Conservation (phyloP, 2,113 vertebrate species). For the Aleadryas rufinucha region DNA sequence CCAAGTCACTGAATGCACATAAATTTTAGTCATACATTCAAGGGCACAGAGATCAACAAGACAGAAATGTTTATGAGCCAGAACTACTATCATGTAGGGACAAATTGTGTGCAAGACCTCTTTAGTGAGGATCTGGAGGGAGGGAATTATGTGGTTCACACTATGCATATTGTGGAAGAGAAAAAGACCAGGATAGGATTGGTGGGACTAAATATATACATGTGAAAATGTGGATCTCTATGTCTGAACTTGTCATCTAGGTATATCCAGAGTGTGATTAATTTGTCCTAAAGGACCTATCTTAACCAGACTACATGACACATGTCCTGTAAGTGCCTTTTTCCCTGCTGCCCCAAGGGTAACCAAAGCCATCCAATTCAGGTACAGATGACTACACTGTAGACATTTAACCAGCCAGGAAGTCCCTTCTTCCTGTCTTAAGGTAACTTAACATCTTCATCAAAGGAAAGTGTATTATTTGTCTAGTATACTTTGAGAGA, state of each 20-base stretch:
- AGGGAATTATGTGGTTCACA: neutral
- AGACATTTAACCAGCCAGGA: neutral
- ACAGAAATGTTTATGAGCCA: neutral
- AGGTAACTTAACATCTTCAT: neutral
- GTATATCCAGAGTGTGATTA: neutral
- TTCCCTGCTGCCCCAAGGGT: neutral
- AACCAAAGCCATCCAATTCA: neutral
- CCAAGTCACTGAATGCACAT: neutral
- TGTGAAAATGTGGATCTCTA: neutral
- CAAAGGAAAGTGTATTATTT: neutral
- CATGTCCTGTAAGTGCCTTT: neutral
- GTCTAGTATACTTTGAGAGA: neutral
- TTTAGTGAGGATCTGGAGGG: neutral
- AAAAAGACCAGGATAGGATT: neutral
- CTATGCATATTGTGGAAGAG: neutral
- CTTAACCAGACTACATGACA: neutral
- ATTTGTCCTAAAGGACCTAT: neutral
- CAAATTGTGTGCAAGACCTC: neutral
- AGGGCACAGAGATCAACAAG: neutral
- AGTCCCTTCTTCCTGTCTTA: neutral
- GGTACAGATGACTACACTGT: neutral
- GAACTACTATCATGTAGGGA: neutral
- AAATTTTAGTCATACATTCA: neutral
- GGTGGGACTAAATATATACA: accelerated
- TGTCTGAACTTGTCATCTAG: neutral